These are phyloP conservation scores for Cygnus olor DNA, from an alignment of 2,797 vertebrate genomes.

Conservation along the genomic window DNA sequence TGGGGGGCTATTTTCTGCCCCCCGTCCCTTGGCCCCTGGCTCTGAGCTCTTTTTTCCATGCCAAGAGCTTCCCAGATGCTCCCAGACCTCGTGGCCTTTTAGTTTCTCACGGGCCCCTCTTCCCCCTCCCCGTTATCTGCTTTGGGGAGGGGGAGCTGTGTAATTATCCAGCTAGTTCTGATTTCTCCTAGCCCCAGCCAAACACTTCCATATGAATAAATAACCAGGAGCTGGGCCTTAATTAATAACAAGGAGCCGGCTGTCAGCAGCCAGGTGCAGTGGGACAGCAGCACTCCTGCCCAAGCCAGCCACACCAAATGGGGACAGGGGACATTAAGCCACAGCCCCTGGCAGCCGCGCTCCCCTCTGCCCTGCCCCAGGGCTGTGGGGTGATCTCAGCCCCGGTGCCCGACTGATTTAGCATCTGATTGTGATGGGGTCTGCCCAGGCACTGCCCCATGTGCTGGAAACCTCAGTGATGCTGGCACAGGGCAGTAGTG, in stretches of 20 bases:
- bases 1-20: not conserved
- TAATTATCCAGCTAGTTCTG: not conserved
- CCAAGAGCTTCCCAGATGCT: fast-evolving
- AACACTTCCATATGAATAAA: not conserved
- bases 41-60: not conserved
- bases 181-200: not conserved
- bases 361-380: not conserved
- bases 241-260: not conserved
- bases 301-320: not conserved
- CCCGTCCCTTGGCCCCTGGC: no score
- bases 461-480: not conserved
- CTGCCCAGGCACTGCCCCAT: not conserved
- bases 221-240: not conserved
- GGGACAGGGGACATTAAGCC: not conserved
- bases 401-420: not conserved
- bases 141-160: no score
- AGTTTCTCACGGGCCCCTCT: not conserved
- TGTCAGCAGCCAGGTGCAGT: not conserved
- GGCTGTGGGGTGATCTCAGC: not conserved
- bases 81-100: not conserved
- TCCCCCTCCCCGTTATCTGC: not conserved
- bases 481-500: not conserved
- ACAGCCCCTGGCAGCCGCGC: not conserved
- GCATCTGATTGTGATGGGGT: fast-evolving
- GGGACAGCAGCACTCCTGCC: not conserved